Conservation (phyloP, 2,888 invertebrate species). For the Cryptocephalus moraei region DNA sequence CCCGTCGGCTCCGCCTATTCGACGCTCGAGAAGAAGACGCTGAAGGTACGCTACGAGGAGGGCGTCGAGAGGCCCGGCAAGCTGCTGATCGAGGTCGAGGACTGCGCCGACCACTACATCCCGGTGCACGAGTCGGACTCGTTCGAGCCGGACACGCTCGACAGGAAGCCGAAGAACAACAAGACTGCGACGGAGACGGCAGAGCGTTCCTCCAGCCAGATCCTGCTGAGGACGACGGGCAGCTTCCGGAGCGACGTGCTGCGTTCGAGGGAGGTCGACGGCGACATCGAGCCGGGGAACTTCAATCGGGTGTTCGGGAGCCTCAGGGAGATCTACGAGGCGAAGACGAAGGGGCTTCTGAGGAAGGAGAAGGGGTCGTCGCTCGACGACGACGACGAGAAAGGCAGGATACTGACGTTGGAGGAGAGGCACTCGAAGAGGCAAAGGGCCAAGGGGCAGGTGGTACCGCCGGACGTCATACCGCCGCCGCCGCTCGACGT, state of each 20-base stretch:
- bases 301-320: slow-evolving; percentile 51
- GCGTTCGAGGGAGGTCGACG: not conserved
- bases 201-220: slow-evolving; percentile 32
- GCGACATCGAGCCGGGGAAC: slow-evolving; percentile 12
- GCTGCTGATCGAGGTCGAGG: slow-evolving; percentile 74
- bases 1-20: slow-evolving; percentile 47
- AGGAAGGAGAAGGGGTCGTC: not conserved
- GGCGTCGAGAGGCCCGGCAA: slow-evolving; percentile 61
- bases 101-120: slow-evolving; percentile 66
- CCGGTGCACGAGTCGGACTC: slow-evolving; percentile 70
- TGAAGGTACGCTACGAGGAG: slow-evolving; percentile 43
- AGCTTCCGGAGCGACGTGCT: slow-evolving; percentile 52
- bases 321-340: slow-evolving; percentile 65
- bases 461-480: slow-evolving; percentile 57
- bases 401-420: slow-evolving; percentile 55
- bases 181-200: slow-evolving; percentile 33
- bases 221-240: slow-evolving; percentile 56
- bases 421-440: slow-evolving; percentile 65
- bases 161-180: slow-evolving; percentile 51
- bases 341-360: slow-evolving; percentile 40
- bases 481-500: slow-evolving; percentile 44
- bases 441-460: slow-evolving; percentile 47
- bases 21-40: slow-evolving; percentile 37
- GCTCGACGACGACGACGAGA: slow-evolving; percentile 43
- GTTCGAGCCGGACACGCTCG: slow-evolving; percentile 79